Evolutionary conservation across 2,888 invertebrate species (phyloP).

Genomic region (Timandra comae): DNA sequence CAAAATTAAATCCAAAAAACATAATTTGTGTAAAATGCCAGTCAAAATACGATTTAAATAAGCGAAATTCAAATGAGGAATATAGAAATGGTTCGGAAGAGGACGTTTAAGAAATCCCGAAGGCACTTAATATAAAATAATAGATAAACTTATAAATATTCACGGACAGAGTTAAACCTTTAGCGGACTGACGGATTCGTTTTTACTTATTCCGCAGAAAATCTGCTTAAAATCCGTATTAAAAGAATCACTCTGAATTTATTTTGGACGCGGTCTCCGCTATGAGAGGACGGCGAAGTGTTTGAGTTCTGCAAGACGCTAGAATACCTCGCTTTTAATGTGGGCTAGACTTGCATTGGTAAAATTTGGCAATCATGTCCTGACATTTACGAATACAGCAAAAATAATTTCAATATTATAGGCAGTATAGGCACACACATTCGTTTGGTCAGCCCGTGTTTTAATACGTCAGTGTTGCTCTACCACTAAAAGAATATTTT

Average conservation of each 20-base stretch:
- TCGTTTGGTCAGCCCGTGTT: too few species aligned
- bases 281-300: slow-evolving; percentile 6
- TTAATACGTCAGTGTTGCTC: too few species aligned
- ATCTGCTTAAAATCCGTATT: slow-evolving; percentile 77
- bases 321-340: too few species aligned
- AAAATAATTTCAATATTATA: too few species aligned
- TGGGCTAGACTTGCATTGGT: too few species aligned
- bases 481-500: too few species aligned
- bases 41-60: slow-evolving; percentile 28
- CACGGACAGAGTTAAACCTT: slow-evolving; percentile 66
- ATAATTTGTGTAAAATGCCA: slow-evolving; percentile 10
- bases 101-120: slow-evolving; percentile 38
- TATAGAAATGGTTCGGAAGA: slow-evolving; percentile 50
- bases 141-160: slow-evolving; percentile 76
- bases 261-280: slow-evolving; percentile 46
- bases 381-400: too few species aligned
- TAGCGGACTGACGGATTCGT: slow-evolving; percentile 73
- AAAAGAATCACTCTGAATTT: slow-evolving; percentile 76
- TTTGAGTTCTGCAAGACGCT: too few species aligned
- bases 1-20: slow-evolving; percentile 11
- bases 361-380: too few species aligned
- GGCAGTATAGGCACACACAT: too few species aligned
- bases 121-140: slow-evolving; percentile 68
- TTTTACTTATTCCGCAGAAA: slow-evolving; percentile 76
- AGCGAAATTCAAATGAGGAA: slow-evolving; percentile 47